Conservation (phyloP, 2,888 invertebrate species). For the Pomacea canaliculata region DNA sequence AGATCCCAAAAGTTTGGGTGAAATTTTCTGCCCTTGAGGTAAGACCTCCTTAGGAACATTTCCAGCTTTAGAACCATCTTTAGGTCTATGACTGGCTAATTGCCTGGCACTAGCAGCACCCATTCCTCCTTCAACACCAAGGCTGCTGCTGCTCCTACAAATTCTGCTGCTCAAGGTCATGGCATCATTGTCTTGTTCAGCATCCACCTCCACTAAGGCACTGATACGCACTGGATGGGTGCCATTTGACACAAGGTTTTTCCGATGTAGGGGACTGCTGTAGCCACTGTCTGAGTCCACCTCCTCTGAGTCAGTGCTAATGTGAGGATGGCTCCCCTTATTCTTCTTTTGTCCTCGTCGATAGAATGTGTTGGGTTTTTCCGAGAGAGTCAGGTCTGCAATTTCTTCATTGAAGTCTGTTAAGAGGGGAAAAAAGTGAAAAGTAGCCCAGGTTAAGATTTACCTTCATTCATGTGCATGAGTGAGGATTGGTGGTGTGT, state of each 20-base stretch:
- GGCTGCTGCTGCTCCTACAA: background rate
- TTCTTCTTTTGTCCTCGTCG: constrained; percentile 11
- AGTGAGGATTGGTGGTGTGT: too few species aligned
- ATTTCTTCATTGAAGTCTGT: constrained; percentile 63
- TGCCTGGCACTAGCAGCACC: background rate
- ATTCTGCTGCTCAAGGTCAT: background rate
- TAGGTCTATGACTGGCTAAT: background rate
- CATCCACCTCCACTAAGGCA: constrained; percentile 5
- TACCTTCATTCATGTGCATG: background rate
- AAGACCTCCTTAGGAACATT: too few species aligned
- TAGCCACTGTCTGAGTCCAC: constrained; percentile 65
- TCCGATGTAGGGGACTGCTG: constrained; percentile 58
- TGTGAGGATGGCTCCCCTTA: constrained; percentile 12
- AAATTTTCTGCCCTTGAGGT: background rate
- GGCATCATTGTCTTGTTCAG: background rate
- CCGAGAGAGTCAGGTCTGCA: constrained; percentile 57
- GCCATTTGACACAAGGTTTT: constrained; percentile 56
- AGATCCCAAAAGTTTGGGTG: background rate
- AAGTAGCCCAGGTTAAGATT: too few species aligned
- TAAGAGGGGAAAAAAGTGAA: constrained; percentile 26
- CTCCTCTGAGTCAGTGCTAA: constrained; percentile 30
- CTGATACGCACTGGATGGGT: constrained; percentile 35
- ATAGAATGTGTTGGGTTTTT: constrained; percentile 58
- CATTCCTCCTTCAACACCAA: background rate
- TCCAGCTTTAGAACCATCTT: too few species aligned